phyloP scores from a whole-genome alignment of 2,113 vertebrate genomes.

The Podarcis raffonei region DNA sequence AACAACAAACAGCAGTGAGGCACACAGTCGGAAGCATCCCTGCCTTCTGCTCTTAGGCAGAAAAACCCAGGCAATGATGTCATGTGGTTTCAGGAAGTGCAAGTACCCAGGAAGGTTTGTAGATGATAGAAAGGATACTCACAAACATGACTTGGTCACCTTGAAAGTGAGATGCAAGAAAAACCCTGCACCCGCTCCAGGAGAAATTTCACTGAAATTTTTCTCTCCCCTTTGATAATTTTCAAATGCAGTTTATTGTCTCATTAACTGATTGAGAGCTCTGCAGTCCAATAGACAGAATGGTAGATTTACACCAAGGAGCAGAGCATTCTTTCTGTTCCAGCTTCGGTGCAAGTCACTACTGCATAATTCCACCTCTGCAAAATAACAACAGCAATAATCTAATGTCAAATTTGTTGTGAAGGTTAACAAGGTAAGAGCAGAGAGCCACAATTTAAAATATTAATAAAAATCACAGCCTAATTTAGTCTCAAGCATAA shows the following conservation, averaged over 20 bases:
- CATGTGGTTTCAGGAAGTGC: too few species aligned
- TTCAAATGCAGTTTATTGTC: too few species aligned
- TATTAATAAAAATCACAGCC: slow-evolving; percentile 9
- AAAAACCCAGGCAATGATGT: too few species aligned
- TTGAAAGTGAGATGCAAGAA: too few species aligned
- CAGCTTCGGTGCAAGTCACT: not conserved
- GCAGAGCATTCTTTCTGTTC: not conserved
- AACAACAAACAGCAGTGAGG: too few species aligned
- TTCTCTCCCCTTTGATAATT: too few species aligned
- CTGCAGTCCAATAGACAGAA: not conserved
- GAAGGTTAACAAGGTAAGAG: not conserved
- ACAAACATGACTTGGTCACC: not conserved
- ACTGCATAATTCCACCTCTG: not conserved
- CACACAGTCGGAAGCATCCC: too few species aligned
- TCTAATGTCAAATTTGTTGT: not conserved
- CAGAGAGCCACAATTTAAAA: not conserved
- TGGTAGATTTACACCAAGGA: not conserved
- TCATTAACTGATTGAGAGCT: too few species aligned
- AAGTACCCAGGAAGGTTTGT: too few species aligned
- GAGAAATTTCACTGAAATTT: too few species aligned
- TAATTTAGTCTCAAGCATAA: not conserved
- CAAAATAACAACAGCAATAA: not conserved
- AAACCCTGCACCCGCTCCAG: too few species aligned
- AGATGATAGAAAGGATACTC: not conserved
- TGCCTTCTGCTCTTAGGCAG: too few species aligned